phyloP scores from a whole-genome alignment of 2,888 invertebrate genomes.

The Dasypolia templi region DNA sequence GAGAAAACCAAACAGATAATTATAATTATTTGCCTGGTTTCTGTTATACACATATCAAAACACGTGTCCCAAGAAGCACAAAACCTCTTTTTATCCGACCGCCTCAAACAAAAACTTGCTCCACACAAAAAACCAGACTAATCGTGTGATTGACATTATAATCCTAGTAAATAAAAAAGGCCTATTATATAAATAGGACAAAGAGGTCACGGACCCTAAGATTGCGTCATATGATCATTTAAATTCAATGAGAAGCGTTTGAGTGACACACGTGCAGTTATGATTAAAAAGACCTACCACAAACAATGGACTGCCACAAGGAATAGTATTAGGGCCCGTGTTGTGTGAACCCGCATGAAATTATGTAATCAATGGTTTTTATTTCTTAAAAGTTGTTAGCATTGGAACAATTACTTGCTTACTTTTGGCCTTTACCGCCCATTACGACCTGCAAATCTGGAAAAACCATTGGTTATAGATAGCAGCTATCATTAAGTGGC shows the following conservation, averaged over 20 bases:
- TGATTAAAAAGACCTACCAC: slow-evolving; percentile 57
- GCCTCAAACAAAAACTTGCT: slow-evolving; percentile 49
- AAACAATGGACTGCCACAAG: slow-evolving; percentile 58
- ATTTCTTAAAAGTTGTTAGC: background rate
- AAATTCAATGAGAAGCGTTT: slow-evolving; percentile 59
- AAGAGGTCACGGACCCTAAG: slow-evolving; percentile 61
- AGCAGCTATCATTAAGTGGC: too few species aligned
- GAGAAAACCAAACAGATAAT: background rate
- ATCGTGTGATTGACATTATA: slow-evolving; percentile 66
- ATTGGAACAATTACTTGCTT: background rate
- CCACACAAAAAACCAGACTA: slow-evolving; percentile 54
- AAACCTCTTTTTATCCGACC: slow-evolving; percentile 47
- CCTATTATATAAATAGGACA: slow-evolving; percentile 63
- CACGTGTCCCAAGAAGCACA: slow-evolving; percentile 49
- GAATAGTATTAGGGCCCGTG: slow-evolving; percentile 40
- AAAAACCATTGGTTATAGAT: background rate
- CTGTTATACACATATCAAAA: slow-evolving; percentile 37
- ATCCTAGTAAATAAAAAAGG: slow-evolving; percentile 57
- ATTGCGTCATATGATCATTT: slow-evolving; percentile 60
- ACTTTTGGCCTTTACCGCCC: background rate
- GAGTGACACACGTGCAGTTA: slow-evolving; percentile 62
- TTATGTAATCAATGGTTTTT: slow-evolving; percentile 8
- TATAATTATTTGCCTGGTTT: background rate
- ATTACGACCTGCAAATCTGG: background rate
- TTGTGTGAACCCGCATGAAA: background rate